Percentiles rank a stretch among this genome's conserved stretches.
These are phyloP conservation scores for Microtus ochrogaster DNA, from an alignment of 2,113 vertebrate species.

Conservation along the genomic window DNA sequence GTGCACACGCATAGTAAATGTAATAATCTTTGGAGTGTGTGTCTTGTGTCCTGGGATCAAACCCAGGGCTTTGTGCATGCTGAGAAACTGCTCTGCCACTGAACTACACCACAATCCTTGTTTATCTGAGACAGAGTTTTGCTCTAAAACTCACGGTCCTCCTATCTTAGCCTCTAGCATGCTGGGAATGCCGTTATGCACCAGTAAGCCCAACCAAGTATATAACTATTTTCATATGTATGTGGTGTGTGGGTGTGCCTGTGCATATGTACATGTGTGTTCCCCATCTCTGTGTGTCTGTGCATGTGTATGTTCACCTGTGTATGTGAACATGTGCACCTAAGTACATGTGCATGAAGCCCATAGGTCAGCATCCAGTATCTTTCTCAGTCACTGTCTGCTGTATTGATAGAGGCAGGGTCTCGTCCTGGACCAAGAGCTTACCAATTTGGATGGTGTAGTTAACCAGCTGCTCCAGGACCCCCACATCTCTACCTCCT, in stretches of 20 bases:
- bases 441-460: not conserved
- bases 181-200: not conserved
- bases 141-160: not conserved
- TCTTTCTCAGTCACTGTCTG: not conserved
- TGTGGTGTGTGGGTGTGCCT: not conserved
- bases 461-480: too few relatives aligned
- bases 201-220: not conserved
- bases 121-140: not conserved
- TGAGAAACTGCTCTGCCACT: not conserved
- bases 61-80: not conserved
- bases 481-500: not conserved
- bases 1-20: too few relatives aligned
- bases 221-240: not conserved
- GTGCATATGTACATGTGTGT: not conserved
- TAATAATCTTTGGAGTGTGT: not conserved
- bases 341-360: not conserved
- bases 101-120: not conserved
- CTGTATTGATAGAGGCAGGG: not conserved
- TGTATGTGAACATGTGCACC: not conserved
- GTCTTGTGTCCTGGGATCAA: not conserved
- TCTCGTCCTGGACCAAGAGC: not conserved
- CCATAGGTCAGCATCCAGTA: not conserved
- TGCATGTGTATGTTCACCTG: not conserved
- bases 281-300: not conserved
- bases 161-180: not conserved